Conservation (phyloP, 2,888 invertebrate genomes). For the Pachydiplax longipennis region DNA sequence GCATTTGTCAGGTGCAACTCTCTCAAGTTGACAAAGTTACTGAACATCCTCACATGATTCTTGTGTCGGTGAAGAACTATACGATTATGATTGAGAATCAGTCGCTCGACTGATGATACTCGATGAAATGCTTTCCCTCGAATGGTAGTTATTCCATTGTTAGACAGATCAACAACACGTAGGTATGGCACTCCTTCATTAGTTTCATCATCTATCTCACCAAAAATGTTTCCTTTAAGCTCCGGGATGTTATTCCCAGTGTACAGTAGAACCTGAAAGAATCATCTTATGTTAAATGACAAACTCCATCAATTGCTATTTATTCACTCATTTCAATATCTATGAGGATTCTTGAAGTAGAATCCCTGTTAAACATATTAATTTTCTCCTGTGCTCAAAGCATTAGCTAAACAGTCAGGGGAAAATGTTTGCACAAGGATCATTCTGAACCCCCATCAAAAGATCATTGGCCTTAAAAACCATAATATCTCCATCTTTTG, state of each 20-base stretch:
- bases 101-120: conserved; percentile 71
- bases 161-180: conserved; percentile 75
- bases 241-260: conserved; percentile 72
- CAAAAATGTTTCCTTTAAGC: conserved; percentile 76
- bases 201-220: conserved; percentile 57
- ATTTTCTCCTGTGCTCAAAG: no score
- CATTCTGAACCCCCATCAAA: no score
- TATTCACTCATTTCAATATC: no score
- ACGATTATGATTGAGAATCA: conserved; percentile 76
- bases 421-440: no score
- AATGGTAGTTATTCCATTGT: conserved; percentile 74
- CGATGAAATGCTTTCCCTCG: conserved; percentile 78
- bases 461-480: no score
- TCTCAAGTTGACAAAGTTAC: conserved; percentile 66
- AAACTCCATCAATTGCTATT: neutral
- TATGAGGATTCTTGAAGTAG: no score
- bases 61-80: conserved; percentile 64
- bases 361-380: no score
- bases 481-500: no score
- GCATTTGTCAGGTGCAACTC: conserved; percentile 77
- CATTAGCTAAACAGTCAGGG: no score
- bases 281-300: neutral
- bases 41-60: conserved; percentile 58
- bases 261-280: conserved; percentile 69
- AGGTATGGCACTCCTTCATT: conserved; percentile 57